Base-by-base conservation (phyloP, 2,888 invertebrate species). In the Branchipolynoe longqiensis region DNA sequence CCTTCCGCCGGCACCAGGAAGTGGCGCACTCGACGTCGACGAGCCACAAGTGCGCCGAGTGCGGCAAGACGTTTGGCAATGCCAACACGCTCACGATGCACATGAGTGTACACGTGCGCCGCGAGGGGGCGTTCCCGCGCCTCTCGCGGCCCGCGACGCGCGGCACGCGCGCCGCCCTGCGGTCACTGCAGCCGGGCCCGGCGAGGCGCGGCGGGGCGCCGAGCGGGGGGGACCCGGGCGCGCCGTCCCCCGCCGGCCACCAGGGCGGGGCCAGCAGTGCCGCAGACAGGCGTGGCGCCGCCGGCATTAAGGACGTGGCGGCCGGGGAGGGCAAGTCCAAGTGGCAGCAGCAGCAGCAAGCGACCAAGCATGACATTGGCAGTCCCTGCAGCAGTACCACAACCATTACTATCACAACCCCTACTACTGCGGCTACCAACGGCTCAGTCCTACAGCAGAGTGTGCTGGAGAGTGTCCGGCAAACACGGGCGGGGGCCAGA, bases 11-110 rank as follows among this genome's bases (percentile, higher is more conserved):
- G 0, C 88, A 88, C 78, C 48, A 86, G 58, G 88, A 88, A 74
- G 64, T 88, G 28, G 85, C 85, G 73, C 88, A 88, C 81, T 87
- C 87, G 18, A 78, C 82, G 48, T 74, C 83, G 41, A 85, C 82
- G 18, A 74, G 83, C n/a, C 82, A 85, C 84, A 86, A 87, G 38
- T 88, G 88, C 41, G 33, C 33, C 22, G 84, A 86, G 33, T 88
- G 88, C 38, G 87, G 87, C 48, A 88, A 88, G 74, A 88, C 88
- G 12, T 88, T 88, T 56, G 88, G 87, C 48, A 87, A 86, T 58
- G 69, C 41, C n/a, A 85, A 85, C 74, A 88, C 87, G 38, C 84
- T 88, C 48, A 88, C 87, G 14, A 88, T 88, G 88, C 88, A 88
- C 74, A 85, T 86, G 85, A 87, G 85, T 31, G 81, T 88, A 14